A percentile compares a stretch with the other conserved stretches of the same genome.
phyloP scores from a whole-genome alignment of 2,797 vertebrate genomes.

The Dryobates pubescens region DNA sequence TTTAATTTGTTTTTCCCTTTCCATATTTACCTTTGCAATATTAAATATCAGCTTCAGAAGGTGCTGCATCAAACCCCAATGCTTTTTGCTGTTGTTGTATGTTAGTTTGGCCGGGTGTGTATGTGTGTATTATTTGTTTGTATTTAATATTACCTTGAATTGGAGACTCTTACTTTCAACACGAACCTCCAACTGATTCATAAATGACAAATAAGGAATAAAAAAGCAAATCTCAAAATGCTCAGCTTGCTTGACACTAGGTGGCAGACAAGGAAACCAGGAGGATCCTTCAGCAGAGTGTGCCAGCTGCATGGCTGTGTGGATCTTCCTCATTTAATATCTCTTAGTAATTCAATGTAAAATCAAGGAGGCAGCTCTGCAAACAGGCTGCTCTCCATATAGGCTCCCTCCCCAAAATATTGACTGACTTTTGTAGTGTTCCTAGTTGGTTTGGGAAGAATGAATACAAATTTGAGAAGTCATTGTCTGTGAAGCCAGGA shows the following conservation, averaged over 20 bases:
- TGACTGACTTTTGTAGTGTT: not conserved
- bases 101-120: no score
- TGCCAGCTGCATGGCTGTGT: not conserved
- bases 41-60: not conserved
- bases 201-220: not conserved
- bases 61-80: not conserved
- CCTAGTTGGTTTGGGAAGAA: not conserved
- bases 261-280: constrained; percentile 45
- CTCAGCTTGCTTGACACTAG: constrained; percentile 30
- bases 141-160: not conserved
- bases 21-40: not conserved
- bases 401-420: not conserved
- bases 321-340: not conserved
- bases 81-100: no score
- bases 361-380: not conserved
- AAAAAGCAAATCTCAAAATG: not conserved
- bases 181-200: not conserved
- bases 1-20: not conserved
- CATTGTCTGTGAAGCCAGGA: not conserved
- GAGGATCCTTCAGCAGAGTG: not conserved
- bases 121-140: not conserved
- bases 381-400: not conserved
- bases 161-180: not conserved
- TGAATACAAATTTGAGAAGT: not conserved
- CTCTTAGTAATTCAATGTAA: not conserved